Evolutionary conservation across 2,797 vertebrate genomes (phyloP), one percentile per base, ranked within the genome.

Genomic region (Enteromius fasciolatus): DNA sequence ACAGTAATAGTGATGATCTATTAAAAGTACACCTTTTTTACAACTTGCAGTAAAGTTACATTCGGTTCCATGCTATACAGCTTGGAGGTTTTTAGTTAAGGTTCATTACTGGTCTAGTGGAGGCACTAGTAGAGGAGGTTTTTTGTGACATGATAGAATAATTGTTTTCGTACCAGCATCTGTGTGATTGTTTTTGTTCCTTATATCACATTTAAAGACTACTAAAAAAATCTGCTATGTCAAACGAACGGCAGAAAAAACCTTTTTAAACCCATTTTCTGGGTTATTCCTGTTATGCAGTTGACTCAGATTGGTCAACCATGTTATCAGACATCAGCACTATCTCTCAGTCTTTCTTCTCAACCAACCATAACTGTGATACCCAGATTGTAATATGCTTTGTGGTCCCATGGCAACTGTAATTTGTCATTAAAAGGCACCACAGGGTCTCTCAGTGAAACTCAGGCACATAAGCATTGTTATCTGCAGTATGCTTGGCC

Each of bases 361-460:
- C 28, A 77, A 48, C 39, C 31, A 25, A 77, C 57, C 39, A 36
- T 54, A 52, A 79, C 66, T 68, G 41, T 41, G 57, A 54, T n/a
- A 59, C 9, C 39, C 3, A 2, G n/a, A 10, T 61, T 44, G 36
- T 86, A 83, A 87, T 87, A 90, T 89, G 85, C 86, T 85, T 64
- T 67, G 48, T 85, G 85, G 89, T 92, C 92, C 90, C 88, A 89
- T 68, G 11, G 85, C 86, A 90, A 88, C 86, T 88, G 89, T 90
- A 90, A 90, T 92, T 91, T 93, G 90, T 90, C 88, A 92, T 91
- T 90, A 91, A 92, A 88, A 88, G 78, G 15, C 69, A 67, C 83
- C 75, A 18, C 25, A 82, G 79, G n/a, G 84, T 87, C 78, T 83
- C 85, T 81, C 81, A 84, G 79, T 80, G 80, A 89, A 90, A 66